Base-by-base conservation (phyloP, 2,888 invertebrate species). In the Thecocarcelia acutangulata region DNA sequence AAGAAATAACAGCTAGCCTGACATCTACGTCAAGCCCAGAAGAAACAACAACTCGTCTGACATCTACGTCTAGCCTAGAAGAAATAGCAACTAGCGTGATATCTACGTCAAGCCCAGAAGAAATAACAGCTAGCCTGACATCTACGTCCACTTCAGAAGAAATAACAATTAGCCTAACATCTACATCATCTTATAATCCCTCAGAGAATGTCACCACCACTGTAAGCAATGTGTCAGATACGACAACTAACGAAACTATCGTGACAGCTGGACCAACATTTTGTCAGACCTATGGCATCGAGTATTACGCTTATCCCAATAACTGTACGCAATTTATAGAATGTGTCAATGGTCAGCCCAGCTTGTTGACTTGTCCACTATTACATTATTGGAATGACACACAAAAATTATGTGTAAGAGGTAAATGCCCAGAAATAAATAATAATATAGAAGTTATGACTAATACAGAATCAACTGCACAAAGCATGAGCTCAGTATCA, bases 301-400 rank as follows among this genome's bases (percentile, higher is more conserved):
- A 76, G 46, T 59, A 68, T 19, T 0, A 46, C 1, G 17, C 77
- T 13, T 44, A 68, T 33, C 44, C 68, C 17, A 56, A 52, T 56
- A 40, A 64, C 9, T 50, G 48, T 46, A 73, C 50, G 11, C 24
- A 54, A 21, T 63, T 52, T 11, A 64, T 69, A 63, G 54, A 73
- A 56, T 63, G 61, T 64, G 4, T 40, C 40, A 40, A 37, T n/a
- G 48, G 28, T 6, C 12, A 58, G 11, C 1, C 28, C 13, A 11
- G 33, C 11, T 28, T 56, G 11, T 33, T 28, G 2, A 69, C 44
- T 19, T 69, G 68, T 11, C 56, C 68, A 17, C 0, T n/a, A 2
- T 56, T 19, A n/a, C 17, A 56, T 28, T 46, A 56, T 13, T 69
- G 56, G 68, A 3, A 44, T 44, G 17, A 4, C 1, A 0, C n/a